Evolutionary conservation across 2,888 invertebrate genomes (phyloP), one percentile per base, ranked within the genome.

Genomic region (Rhimphoctona megacephalus): DNA sequence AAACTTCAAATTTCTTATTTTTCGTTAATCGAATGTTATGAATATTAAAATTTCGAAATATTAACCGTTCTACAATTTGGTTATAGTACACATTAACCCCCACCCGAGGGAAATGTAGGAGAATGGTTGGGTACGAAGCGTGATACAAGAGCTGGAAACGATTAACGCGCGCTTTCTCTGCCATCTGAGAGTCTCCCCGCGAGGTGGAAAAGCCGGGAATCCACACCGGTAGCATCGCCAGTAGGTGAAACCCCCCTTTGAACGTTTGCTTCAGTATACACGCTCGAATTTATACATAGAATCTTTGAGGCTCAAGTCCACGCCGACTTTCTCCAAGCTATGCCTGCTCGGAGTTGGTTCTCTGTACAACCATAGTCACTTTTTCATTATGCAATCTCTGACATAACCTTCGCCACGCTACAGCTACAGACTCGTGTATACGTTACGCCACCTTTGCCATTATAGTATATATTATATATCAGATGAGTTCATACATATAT

Each of bases 331-430:
- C 90, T 90, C 90, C 90, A 85, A 85, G 86, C 82, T 78, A 33
- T 79, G 76, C 79, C 74, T 67, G 76, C 17, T 87, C 81, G 77
- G 78, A 82, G 11, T 91, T 91, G 90, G 85, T 81, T 84, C 85
- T 85, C 85, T 86, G 89, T 89, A 89, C 90, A 88, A 89, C 90
- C 89, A 83, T 85, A 89, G 84, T 86, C 78, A 85, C 82, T 84
- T 82, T 72, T 81, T 82, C 82, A 89, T 94, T 94, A 92, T 90
- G 93, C 92, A 94, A 94, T 92, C 91, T 93, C 94, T 94, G 94
- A 94, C 94, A 94, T 94, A 94, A 94, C 93, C 94, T 94, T 94
- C 93, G 93, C 92, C 93, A 92, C 91, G 91, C 91, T 92, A 89
- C 88, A 87, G 88, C 88, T 89, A 87, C 82, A 83, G 90, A 89